Evolutionary conservation across 92 coral and sea anemone species (phyloP), one percentile per base, ranked within the genome.

Genomic region (Meandrina meandrites): DNA sequence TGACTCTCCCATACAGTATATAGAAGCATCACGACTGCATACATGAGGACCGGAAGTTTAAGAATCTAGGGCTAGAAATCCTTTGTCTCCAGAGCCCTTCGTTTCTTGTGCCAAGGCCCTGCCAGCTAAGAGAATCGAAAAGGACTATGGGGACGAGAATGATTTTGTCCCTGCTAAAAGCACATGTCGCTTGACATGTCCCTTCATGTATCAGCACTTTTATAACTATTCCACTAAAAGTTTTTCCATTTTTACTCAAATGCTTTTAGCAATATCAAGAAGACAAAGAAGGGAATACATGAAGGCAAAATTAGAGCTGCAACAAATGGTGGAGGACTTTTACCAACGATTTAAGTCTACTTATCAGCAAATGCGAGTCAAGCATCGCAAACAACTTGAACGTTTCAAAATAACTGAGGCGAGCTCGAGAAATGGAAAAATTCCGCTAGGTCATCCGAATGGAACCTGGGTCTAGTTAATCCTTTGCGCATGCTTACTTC

Each of bases 271-370:
- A 10, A 58, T 40, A 16, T 18, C 60, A 19, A 31, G 16, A 22
- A 40, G 70, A 78, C 76, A 48, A 47, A 86, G 58, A 73, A 86
- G 40, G 72, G 83, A 85, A 45, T 75, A 48, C 79, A 36, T 60
- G 79, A 85, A 9, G 66, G 68, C 40, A 11, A 90, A 48, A 58
- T 85, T 51, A n/a, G 92, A 91, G 79, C 75, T 91, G 47, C 80
- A 74, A 30, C 27, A 78, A 21, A 28, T 87, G 60, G 67, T 93
- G 68, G 96, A 88, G 15, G 92, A 89, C 24, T 93, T 93, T 47
- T 48, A 93, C 51, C 79, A 75, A 72, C 80, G 86, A 68, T 75
- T 90, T 68, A 16, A 19, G 9, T 57, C 48, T 27, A 90, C 72
- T 28, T 91, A 90, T 81, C 19, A 66, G 51, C 80, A 69, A 62